A percentile compares a stretch with the other conserved stretches of the same genome.
These are phyloP conservation scores for Cariama cristata DNA, from an alignment of 2,113 vertebrate species.

Conservation along the genomic window DNA sequence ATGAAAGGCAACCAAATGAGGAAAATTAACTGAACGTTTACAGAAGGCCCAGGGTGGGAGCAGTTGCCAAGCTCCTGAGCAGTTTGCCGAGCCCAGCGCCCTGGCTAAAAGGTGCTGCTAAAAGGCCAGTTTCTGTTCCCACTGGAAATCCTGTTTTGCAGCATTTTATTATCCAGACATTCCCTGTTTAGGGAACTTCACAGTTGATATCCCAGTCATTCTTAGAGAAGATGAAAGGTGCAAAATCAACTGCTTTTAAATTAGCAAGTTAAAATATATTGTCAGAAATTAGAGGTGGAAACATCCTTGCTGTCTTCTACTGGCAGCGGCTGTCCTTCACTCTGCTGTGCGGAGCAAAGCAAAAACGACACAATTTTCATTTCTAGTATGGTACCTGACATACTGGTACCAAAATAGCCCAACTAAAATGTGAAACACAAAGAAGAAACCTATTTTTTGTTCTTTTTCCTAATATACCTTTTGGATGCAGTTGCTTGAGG, in stretches of 20 bases:
- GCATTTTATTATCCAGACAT: neutral
- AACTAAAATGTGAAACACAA: neutral
- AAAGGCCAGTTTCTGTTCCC: neutral
- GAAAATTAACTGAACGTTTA: neutral
- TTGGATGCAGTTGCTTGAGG: neutral
- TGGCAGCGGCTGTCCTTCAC: rapidly evolving
- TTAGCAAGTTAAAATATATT: neutral
- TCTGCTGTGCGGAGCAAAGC: neutral
- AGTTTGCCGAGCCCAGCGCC: neutral
- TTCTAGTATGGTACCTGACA: neutral
- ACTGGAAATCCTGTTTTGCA: neutral
- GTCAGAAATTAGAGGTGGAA: neutral
- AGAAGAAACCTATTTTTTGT: neutral
- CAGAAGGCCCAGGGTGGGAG: neutral
- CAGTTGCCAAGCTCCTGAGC: neutral
- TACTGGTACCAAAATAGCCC: neutral
- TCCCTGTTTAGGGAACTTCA: neutral
- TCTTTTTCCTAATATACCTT: neutral
- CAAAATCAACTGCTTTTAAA: neutral
- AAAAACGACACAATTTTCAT: neutral
- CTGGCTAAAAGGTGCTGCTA: neutral
- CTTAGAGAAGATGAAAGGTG: neutral
- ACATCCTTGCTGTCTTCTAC: no score
- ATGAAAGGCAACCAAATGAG: neutral
- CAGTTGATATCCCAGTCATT: neutral